Evolutionary conservation across 2,113 vertebrate genomes (phyloP).

Genomic region (Fulica atra): DNA sequence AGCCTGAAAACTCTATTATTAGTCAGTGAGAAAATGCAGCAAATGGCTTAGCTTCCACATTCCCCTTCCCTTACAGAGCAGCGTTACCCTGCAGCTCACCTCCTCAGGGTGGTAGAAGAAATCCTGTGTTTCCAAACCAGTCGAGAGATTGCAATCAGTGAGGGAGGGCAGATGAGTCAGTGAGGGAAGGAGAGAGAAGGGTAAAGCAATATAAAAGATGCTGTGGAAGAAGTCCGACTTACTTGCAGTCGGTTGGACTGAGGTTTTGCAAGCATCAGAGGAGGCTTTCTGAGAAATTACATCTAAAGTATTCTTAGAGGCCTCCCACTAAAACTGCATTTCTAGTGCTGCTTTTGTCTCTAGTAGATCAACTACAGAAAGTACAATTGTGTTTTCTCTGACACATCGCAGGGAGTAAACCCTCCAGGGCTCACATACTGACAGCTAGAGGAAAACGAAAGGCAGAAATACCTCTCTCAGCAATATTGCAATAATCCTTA

Average conservation of each 20-base stretch:
- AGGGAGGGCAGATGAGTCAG: neutral
- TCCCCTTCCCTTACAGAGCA: neutral
- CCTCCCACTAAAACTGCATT: neutral
- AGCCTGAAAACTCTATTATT: slow-evolving; percentile 24
- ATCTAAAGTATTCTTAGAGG: neutral
- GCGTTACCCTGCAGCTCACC: neutral
- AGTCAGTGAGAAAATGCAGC: neutral
- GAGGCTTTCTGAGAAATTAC: neutral
- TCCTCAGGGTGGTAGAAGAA: neutral
- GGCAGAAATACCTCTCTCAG: neutral
- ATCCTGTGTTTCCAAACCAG: neutral
- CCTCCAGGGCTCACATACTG: neutral
- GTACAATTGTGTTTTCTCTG: neutral
- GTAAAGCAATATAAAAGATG: neutral
- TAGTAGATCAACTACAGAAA: neutral
- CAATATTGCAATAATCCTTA: neutral
- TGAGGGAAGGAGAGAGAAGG: neutral
- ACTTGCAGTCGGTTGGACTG: neutral
- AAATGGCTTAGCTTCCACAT: neutral
- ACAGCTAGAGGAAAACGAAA: neutral
- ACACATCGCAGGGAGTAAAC: neutral
- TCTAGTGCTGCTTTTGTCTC: neutral
- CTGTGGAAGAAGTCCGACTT: neutral
- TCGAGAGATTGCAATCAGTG: neutral
- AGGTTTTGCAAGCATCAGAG: neutral